phyloP scores from a whole-genome alignment of 2,888 invertebrate genomes.

The Caradrina kadenii region DNA sequence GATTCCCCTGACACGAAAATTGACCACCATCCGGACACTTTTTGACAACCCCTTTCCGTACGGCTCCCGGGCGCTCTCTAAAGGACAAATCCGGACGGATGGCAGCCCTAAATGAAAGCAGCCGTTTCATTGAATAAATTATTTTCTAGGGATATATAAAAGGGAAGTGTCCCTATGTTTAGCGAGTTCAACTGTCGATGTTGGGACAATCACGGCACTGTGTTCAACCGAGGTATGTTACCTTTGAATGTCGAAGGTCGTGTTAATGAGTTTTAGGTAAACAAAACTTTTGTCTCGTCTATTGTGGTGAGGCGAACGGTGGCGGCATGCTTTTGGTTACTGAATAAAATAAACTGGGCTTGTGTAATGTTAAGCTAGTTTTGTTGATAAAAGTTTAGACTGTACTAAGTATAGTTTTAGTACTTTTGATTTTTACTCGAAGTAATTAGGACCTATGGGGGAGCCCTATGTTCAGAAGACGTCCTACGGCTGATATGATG shows the following conservation, averaged over 20 bases:
- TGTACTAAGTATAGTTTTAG: too few relatives aligned
- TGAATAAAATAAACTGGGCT: constrained; percentile 19
- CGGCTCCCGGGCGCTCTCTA: too few relatives aligned
- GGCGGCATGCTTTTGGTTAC: constrained; percentile 7
- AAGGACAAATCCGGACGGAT: too few relatives aligned
- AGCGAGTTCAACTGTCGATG: constrained; percentile 54
- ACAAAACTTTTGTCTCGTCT: constrained; percentile 42
- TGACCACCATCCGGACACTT: too few relatives aligned
- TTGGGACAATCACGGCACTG: constrained; percentile 43
- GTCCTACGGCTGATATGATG: too few relatives aligned
- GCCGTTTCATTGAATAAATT: constrained; percentile 69
- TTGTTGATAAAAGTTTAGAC: not conserved
- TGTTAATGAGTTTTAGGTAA: constrained; percentile 50
- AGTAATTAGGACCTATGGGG: too few relatives aligned
- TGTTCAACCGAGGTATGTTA: constrained; percentile 24
- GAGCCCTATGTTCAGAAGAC: too few relatives aligned
- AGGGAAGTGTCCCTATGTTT: constrained; percentile 61
- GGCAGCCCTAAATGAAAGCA: constrained; percentile 38
- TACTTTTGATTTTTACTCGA: too few relatives aligned
- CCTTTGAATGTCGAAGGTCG: constrained; percentile 50
- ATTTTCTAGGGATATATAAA: constrained; percentile 71
- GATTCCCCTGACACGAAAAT: too few relatives aligned
- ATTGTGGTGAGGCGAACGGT: constrained; percentile 22
- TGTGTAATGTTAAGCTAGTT: not conserved
- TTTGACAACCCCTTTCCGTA: too few relatives aligned